Evolutionary conservation across 2,113 vertebrate genomes (phyloP).

Genomic region (Sebastes fasciatus): DNA sequence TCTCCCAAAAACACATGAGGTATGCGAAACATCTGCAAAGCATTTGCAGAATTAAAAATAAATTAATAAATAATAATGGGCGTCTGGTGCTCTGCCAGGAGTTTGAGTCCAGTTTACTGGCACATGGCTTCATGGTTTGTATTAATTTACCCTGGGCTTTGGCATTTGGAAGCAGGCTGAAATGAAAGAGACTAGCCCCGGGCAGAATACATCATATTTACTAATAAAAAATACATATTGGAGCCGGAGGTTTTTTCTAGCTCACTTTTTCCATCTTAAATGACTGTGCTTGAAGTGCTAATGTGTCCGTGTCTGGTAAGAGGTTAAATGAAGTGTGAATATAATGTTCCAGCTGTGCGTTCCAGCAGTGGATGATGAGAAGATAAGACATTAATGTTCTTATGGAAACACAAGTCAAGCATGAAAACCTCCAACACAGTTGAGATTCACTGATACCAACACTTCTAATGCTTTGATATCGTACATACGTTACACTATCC

Average conservation of each 20-base stretch:
- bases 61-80: constrained; percentile 84
- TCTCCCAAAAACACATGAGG: constrained; percentile 62
- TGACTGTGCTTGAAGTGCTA: constrained; percentile 73
- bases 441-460: constrained; percentile 57
- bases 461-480: not conserved
- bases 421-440: constrained; percentile 60
- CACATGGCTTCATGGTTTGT: constrained; percentile 81
- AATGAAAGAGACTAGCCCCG: constrained; percentile 71
- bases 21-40: constrained; percentile 83
- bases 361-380: constrained; percentile 59
- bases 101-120: constrained; percentile 80
- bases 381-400: constrained; percentile 69
- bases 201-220: constrained; percentile 78
- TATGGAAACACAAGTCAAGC: constrained; percentile 59
- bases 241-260: constrained; percentile 43
- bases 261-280: constrained; percentile 49
- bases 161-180: constrained; percentile 73
- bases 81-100: constrained; percentile 76
- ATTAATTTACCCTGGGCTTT: constrained; percentile 78
- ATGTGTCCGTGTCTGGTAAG: constrained; percentile 67
- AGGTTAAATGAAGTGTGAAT: constrained; percentile 74
- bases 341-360: constrained; percentile 66
- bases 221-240: constrained; percentile 74
- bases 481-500: not conserved
- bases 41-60: constrained; percentile 84